Percentiles rank a stretch among this genome's conserved stretches.
Conservation (phyloP, 2,888 invertebrate species). For the Tubulanus polymorphus region DNA sequence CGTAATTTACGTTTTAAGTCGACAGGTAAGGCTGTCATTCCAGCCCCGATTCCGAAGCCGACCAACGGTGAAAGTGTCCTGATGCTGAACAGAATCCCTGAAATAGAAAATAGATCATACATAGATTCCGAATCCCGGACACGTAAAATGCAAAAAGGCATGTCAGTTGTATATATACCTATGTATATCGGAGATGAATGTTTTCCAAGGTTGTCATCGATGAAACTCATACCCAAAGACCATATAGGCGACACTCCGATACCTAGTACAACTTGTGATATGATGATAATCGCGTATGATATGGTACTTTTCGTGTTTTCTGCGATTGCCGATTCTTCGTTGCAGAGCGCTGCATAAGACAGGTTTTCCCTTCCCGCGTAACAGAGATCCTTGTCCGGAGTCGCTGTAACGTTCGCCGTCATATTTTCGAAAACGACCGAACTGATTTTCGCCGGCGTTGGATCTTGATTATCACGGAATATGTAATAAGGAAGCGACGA, state of each 20-base stretch:
- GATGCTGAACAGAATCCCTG: slow-evolving; percentile 7
- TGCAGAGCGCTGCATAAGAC: too few relatives aligned
- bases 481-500: not conserved
- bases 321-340: not conserved
- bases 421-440: too few relatives aligned
- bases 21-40: slow-evolving; percentile 7
- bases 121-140: too few relatives aligned
- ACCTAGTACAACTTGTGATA: not conserved
- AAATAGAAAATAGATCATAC: too few relatives aligned
- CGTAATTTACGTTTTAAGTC: slow-evolving; percentile 1
- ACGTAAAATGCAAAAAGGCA: too few relatives aligned
- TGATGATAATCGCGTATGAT: not conserved
- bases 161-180: too few relatives aligned
- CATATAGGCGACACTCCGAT: not conserved
- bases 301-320: not conserved
- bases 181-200: not conserved
- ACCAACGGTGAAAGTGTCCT: slow-evolving; percentile 9
- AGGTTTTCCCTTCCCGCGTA: too few relatives aligned
- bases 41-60: slow-evolving; percentile 10
- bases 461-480: too few relatives aligned
- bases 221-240: not conserved
- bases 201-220: not conserved
- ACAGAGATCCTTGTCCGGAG: too few relatives aligned
- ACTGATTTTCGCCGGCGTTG: too few relatives aligned
- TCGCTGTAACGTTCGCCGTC: too few relatives aligned